Percentiles rank a stretch among this genome's conserved stretches.
Evolutionary conservation across 2,888 invertebrate genomes (phyloP).

Genomic region (Chymomyza fuscimana): DNA sequence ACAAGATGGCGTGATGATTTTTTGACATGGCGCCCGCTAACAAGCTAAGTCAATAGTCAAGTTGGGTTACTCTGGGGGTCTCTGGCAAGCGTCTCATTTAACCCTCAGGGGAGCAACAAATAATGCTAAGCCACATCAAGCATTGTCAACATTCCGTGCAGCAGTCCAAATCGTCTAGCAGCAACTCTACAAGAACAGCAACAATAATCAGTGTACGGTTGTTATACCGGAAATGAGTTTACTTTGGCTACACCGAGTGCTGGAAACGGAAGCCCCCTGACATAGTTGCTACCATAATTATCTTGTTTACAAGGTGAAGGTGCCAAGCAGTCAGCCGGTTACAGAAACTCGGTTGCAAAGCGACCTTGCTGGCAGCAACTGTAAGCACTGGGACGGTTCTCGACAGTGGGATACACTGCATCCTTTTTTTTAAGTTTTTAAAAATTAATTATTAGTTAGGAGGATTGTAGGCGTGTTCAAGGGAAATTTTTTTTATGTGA

Average conservation of each 20-base stretch:
- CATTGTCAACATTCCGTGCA: slow-evolving; percentile 70
- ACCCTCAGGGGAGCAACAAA: slow-evolving; percentile 30
- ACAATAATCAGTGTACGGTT: slow-evolving; percentile 5
- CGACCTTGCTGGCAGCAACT: slow-evolving; percentile 27
- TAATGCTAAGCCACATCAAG: slow-evolving; percentile 41
- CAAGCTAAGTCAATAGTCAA: slow-evolving; percentile 64
- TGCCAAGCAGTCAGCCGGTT: slow-evolving; percentile 28
- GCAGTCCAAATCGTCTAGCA: slow-evolving; percentile 48
- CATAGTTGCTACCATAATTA: slow-evolving; percentile 75
- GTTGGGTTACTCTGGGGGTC: slow-evolving; percentile 10
- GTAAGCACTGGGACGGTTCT: neutral
- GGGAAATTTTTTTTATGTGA: too few species aligned
- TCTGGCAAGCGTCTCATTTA: slow-evolving; percentile 51
- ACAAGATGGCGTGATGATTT: slow-evolving; percentile 27
- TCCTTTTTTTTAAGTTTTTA: neutral
- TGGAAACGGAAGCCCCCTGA: slow-evolving; percentile 66
- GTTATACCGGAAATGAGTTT: slow-evolving; percentile 66
- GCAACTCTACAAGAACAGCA: slow-evolving; percentile 3
- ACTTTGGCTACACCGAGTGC: slow-evolving; percentile 41
- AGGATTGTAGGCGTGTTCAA: too few species aligned
- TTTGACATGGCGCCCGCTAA: slow-evolving; percentile 48
- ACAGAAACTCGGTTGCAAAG: neutral
- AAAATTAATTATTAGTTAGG: too few species aligned
- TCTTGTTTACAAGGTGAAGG: slow-evolving; percentile 76
- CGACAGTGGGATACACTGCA: too few species aligned